A percentile compares a stretch with the other conserved stretches of the same genome.
Conservation (phyloP, 2,888 invertebrate species). For the Thysanoteuthis rhombus region DNA sequence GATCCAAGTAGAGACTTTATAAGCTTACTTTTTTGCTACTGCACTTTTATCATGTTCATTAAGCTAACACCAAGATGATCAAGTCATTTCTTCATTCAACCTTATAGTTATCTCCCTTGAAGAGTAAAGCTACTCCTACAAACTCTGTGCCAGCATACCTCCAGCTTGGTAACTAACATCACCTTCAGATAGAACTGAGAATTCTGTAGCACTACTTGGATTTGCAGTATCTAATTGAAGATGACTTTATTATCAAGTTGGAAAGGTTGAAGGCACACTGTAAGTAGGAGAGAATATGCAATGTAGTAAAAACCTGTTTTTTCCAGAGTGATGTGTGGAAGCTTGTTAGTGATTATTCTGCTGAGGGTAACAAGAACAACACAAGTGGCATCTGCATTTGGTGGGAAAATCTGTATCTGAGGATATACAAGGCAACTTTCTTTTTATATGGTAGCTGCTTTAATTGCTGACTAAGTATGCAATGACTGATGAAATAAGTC, state of each 20-base stretch:
- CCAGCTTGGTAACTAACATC: background rate
- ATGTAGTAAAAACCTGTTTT: background rate
- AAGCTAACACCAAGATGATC: background rate
- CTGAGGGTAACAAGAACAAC: background rate
- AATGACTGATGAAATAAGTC: too few relatives aligned
- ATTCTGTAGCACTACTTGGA: background rate
- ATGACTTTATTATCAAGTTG: background rate
- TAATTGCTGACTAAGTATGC: background rate
- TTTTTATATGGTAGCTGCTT: background rate
- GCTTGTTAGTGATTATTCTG: background rate
- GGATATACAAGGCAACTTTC: background rate
- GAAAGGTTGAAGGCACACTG: background rate
- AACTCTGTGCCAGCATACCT: background rate
- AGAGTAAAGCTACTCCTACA: background rate
- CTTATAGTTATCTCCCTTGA: background rate
- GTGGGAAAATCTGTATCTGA: background rate
- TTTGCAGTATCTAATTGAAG: background rate
- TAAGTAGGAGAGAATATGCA: background rate
- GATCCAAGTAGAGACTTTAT: background rate
- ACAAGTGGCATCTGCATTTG: background rate
- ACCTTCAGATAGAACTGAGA: background rate
- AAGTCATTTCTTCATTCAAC: constrained; percentile 12
- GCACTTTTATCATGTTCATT: background rate
- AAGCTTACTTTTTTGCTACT: background rate
- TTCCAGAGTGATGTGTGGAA: background rate